A percentile compares a stretch with the other conserved stretches of the same genome.
These are phyloP conservation scores for Melieria crassipennis DNA, from an alignment of 2,888 invertebrate species.

Conservation along the genomic window DNA sequence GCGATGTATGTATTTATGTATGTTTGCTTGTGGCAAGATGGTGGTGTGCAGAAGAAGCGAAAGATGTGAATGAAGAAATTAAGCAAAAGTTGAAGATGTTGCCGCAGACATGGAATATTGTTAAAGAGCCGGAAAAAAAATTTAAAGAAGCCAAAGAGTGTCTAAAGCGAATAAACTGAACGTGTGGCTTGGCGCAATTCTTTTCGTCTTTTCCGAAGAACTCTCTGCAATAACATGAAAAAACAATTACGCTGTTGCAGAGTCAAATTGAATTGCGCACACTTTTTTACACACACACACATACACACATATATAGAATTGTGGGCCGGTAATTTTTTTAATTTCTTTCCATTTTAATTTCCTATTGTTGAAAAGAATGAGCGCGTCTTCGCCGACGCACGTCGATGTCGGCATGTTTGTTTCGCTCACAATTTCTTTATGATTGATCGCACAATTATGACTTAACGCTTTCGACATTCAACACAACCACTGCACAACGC, in stretches of 20 bases:
- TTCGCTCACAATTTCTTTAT: conserved; percentile 47
- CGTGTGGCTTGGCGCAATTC: neutral
- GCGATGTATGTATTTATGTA: no score
- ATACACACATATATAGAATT: no score
- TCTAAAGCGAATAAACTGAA: no score
- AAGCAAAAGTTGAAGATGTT: no score
- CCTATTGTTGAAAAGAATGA: conserved; percentile 5
- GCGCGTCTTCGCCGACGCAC: conserved; percentile 41
- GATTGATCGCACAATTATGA: conserved; percentile 61
- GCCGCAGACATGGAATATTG: no score
- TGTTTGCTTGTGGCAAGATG: no score
- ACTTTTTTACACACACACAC: no score
- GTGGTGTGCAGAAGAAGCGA: conserved; percentile 45
- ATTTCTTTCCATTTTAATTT: no score
- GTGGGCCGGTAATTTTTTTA: no score
- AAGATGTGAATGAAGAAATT: neutral
- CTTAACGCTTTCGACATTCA: conserved; percentile 51
- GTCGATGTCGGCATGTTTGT: conserved; percentile 59
- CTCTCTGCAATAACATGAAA: conserved; percentile 25
- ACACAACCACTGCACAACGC: conserved; percentile 12
- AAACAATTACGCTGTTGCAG: conserved; percentile 20
- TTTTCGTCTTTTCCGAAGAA: neutral
- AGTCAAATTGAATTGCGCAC: no score
- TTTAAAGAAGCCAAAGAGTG: neutral
- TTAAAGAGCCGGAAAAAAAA: neutral